Conservation (phyloP, 1,140 invertebrate species). For the Neodiprion pinetum region DNA sequence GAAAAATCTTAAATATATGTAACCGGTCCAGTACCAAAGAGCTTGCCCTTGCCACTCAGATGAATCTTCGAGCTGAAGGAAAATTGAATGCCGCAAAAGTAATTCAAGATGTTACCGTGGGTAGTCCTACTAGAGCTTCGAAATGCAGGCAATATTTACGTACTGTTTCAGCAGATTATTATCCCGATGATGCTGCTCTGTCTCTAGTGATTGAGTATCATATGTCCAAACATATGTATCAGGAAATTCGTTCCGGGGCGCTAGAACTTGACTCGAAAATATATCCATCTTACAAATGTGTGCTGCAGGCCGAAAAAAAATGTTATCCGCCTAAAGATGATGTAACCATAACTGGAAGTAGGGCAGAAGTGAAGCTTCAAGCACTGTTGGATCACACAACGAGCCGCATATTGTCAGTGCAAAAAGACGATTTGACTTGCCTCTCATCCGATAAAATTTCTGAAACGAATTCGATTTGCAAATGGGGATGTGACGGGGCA, state of each 20-base stretch:
- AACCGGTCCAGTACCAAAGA: not conserved
- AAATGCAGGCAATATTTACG: conserved; percentile 13
- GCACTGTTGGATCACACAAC: conserved; percentile 27
- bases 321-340: no score
- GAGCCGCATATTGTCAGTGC: not conserved
- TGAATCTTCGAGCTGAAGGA: conserved; percentile 13
- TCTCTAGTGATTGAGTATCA: conserved; percentile 9
- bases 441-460: no score
- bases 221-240: conserved; percentile 8
- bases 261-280: conserved; percentile 2
- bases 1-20: conserved; percentile 6
- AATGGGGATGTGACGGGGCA: no score
- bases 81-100: not conserved
- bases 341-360: conserved; percentile 19
- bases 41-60: conserved; percentile 8
- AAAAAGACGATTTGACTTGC: no score
- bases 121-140: conserved; percentile 10
- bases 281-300: not conserved
- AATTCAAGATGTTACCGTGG: conserved; percentile 5
- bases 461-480: no score
- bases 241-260: not conserved
- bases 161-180: not conserved
- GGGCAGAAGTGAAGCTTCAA: conserved; percentile 31
- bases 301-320: no score
- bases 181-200: conserved; percentile 7